Evolutionary conservation across 2,797 vertebrate species (phyloP).

Genomic region (Chaunax sp.): DNA sequence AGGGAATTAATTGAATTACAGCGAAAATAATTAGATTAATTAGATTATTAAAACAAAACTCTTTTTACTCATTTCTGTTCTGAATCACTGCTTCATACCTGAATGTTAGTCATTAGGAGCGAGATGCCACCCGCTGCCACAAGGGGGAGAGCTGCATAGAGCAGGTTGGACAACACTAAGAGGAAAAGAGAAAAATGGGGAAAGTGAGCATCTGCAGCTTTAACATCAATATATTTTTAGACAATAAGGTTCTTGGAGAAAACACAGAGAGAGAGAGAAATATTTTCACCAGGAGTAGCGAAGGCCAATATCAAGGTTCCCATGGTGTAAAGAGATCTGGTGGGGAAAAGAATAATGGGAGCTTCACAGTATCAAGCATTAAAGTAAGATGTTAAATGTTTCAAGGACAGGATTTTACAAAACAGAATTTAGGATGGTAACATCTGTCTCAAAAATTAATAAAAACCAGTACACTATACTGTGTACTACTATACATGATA

Average conservation of each 20-base stretch:
- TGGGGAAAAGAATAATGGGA: neutral
- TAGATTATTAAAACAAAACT: too few species aligned
- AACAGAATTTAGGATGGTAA: neutral
- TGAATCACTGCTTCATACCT: slow-evolving; percentile 78
- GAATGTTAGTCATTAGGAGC: slow-evolving; percentile 93
- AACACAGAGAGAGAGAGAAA: neutral
- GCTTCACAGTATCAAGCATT: neutral
- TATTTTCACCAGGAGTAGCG: slow-evolving; percentile 84
- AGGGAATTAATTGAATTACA: too few species aligned
- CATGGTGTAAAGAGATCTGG: slow-evolving; percentile 85
- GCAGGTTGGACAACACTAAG: slow-evolving; percentile 81
- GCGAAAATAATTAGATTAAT: neutral
- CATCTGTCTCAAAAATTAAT: neutral
- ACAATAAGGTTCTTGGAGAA: neutral
- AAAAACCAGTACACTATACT: too few species aligned
- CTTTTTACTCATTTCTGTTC: neutral
- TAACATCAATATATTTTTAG: neutral
- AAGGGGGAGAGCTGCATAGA: slow-evolving; percentile 89
- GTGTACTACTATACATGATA: too few species aligned
- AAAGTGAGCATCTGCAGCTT: neutral
- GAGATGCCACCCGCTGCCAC: slow-evolving; percentile 88
- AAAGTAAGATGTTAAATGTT: neutral
- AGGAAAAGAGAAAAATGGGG: slow-evolving; percentile 9
- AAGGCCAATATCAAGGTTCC: slow-evolving; percentile 88
- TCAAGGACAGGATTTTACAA: neutral